Evolutionary conservation across 2,888 invertebrate species (phyloP).

Genomic region (Sipunculus nudus): DNA sequence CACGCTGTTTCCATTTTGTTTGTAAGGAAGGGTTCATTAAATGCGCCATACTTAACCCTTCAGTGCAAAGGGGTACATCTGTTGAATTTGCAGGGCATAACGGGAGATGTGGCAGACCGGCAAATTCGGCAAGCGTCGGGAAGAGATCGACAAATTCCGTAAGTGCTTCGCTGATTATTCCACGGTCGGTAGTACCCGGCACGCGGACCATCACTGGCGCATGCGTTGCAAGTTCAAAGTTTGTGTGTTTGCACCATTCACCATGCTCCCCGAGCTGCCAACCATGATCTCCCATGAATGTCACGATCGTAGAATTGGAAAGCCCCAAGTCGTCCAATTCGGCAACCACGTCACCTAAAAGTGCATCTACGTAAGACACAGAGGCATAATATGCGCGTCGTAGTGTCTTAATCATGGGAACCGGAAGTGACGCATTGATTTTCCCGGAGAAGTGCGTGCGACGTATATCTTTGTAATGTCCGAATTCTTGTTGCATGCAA

Average conservation of each 20-base stretch:
- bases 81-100: conserved; percentile 39
- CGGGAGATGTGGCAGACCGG: conserved; percentile 28
- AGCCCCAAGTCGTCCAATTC: background rate
- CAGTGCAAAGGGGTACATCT: conserved; percentile 1
- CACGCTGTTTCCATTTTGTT: background rate
- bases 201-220: conserved; percentile 6
- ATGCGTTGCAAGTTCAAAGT: conserved; percentile 49
- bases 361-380: background rate
- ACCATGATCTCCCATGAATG: conserved; percentile 47
- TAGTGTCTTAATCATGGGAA: background rate
- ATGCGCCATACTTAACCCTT: conserved; percentile 2
- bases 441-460: background rate
- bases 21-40: background rate
- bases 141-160: conserved; percentile 45
- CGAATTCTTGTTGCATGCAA: too few species aligned
- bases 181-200: conserved; percentile 39
- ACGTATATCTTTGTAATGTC: too few species aligned
- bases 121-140: conserved; percentile 43
- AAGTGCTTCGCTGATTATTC: conserved; percentile 34
- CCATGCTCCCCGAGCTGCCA: conserved; percentile 51
- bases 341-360: background rate
- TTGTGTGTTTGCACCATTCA: conserved; percentile 49
- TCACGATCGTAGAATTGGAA: background rate
- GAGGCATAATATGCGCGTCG: conserved; percentile 7
- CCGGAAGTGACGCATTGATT: background rate